These are phyloP conservation scores for Platygyra sinensis DNA, from an alignment of 64 coral and sea anemone species.

Conservation along the genomic window DNA sequence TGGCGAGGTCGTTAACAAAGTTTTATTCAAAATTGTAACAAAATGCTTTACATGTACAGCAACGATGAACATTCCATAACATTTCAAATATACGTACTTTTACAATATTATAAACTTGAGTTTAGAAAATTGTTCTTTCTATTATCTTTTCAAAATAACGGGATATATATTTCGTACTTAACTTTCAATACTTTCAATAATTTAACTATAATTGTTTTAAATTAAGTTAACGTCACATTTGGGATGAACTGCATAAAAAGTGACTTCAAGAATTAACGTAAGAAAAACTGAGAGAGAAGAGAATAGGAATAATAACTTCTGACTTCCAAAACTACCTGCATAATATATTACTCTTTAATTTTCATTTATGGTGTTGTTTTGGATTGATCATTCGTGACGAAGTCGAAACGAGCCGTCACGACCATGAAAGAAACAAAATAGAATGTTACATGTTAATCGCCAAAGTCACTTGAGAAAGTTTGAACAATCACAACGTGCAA, in stretches of 20 bases:
- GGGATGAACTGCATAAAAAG: background rate
- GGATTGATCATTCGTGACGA: too few species aligned
- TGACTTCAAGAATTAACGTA: too few species aligned
- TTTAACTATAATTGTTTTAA: slow-evolving; percentile 4
- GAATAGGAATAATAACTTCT: background rate
- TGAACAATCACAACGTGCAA: background rate
- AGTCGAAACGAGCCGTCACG: background rate
- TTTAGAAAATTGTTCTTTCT: background rate
- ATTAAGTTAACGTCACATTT: background rate
- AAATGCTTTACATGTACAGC: background rate
- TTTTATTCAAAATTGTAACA: slow-evolving; percentile 24
- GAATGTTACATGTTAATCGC: background rate
- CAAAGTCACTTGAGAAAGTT: background rate
- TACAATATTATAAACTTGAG: slow-evolving; percentile 1
- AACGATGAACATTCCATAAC: background rate
- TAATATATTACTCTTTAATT: too few species aligned
- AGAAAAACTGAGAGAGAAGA: background rate
- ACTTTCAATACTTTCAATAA: slow-evolving; percentile 21
- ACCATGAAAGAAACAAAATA: background rate
- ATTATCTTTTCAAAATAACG: slow-evolving; percentile 12
- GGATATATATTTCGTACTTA: background rate
- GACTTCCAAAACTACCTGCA: too few species aligned
- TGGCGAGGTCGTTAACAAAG: too few species aligned
- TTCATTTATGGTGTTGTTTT: too few species aligned
- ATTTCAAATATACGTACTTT: slow-evolving; percentile 2